Base-by-base conservation (phyloP, 2,113 vertebrate genomes). In the Rousettus leschenaultii region DNA sequence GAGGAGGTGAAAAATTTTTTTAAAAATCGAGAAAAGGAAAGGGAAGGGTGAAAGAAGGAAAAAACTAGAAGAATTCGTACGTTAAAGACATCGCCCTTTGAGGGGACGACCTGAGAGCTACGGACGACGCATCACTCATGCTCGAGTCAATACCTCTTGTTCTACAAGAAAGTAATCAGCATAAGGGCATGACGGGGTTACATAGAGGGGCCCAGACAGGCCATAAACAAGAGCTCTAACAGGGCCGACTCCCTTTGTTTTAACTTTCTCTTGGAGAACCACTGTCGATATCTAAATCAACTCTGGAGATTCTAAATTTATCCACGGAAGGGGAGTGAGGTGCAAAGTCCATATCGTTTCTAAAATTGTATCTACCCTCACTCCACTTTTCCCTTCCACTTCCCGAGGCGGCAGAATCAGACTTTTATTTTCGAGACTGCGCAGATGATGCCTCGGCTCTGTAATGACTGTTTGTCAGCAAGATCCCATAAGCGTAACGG, bases 91-190 rank as follows among this genome's bases (percentile, higher is more conserved):
- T 40, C 77, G 92, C 95, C 98, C 95, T 98, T 97, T 86, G 95
- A 97, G 94, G 94, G 94, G 80, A 92, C 89, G 96, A 96, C 97
- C 97, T 84, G 97, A 97, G 97, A 97, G 95, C 97, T 97, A 94
- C 96, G 97, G 94, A 96, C 96, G 80, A 96, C 98, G 98, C 99
- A 99, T 99, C 99, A 98, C 98, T 99, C 99, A 99, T 99, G 99
- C 98, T 95, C 98, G 97, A 99, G 99, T 99, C 99, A 99, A 99
- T 99, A 99, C 97, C 98, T 99, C 99, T 99, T 99, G 99, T 99
- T 99, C 98, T 99, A 99, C 99, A 99, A 99, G 99, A 99, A 99
- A 98, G 98, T 99, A 99, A 99, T 99, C 99, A 99, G 99, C 99
- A 99, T 98, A 99, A 99, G 98, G 99, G 97, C 98, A 97, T 98